These are phyloP conservation scores for Dolichotis patagonum DNA, from an alignment of 2,113 vertebrate genomes.

Conservation along the genomic window DNA sequence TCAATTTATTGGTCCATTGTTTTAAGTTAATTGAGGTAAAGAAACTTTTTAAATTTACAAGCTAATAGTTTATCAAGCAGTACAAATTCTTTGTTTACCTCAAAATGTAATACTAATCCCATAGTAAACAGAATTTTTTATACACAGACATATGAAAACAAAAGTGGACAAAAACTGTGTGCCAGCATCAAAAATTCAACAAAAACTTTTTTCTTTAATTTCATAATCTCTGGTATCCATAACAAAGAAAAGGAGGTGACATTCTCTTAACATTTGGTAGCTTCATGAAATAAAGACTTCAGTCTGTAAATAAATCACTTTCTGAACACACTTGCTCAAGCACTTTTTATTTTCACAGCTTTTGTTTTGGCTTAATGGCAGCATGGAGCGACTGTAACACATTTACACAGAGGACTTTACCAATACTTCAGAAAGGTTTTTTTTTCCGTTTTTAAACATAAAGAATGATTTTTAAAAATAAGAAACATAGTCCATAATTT, in stretches of 20 bases:
- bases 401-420: not conserved
- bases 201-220: constrained; percentile 56
- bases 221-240: constrained; percentile 77
- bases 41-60: constrained; percentile 89
- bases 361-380: constrained; percentile 78
- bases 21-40: constrained; percentile 93
- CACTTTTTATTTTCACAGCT: constrained; percentile 80
- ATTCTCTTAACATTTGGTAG: constrained; percentile 75
- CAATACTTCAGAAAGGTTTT: not conserved
- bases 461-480: constrained; percentile 65
- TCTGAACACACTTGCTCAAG: constrained; percentile 62
- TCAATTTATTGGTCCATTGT: constrained; percentile 93
- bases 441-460: constrained; percentile 39
- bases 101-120: constrained; percentile 85
- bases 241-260: constrained; percentile 72
- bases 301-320: constrained; percentile 61
- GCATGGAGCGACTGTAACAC: not conserved
- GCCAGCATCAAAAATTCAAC: constrained; percentile 85
- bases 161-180: constrained; percentile 79
- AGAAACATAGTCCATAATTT: constrained; percentile 55
- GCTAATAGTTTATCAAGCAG: constrained; percentile 86
- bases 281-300: constrained; percentile 78
- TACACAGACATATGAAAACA: constrained; percentile 79
- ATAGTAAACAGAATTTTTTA: constrained; percentile 88
- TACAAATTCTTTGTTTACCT: constrained; percentile 86